A percentile compares a stretch with the other conserved stretches of the same genome.
Evolutionary conservation across 2,113 vertebrate species (phyloP).

Genomic region (Podarcis cretensis): DNA sequence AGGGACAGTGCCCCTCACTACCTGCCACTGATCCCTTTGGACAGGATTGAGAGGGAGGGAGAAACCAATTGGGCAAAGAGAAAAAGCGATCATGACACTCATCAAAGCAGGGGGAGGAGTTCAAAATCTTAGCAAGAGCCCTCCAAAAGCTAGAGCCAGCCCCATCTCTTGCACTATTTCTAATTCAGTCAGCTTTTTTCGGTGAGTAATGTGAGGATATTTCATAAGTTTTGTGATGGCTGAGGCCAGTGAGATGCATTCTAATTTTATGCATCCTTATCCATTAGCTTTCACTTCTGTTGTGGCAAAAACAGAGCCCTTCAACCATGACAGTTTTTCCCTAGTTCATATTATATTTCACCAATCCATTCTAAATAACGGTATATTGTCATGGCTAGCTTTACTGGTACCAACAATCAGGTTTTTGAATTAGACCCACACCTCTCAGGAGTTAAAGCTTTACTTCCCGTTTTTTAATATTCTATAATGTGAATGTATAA

Average conservation of each 20-base stretch:
- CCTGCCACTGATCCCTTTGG: background rate
- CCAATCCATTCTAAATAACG: background rate
- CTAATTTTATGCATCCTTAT: background rate
- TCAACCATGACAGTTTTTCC: background rate
- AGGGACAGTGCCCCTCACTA: background rate
- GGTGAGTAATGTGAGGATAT: background rate
- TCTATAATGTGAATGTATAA: background rate
- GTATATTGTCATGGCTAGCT: background rate
- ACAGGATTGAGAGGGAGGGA: background rate
- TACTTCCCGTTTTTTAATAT: background rate
- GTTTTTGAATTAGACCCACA: background rate
- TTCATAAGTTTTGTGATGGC: background rate
- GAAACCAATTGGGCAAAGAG: background rate
- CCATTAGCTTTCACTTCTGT: background rate
- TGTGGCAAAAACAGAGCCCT: background rate
- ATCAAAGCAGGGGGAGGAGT: background rate
- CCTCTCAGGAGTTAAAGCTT: background rate
- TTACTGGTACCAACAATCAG: background rate
- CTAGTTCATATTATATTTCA: background rate
- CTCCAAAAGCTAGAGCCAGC: background rate
- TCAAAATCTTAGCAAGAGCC: background rate
- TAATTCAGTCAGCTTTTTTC: background rate
- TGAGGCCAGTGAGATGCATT: background rate
- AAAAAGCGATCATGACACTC: background rate
- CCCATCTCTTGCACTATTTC: background rate